Evolutionary conservation across 2,797 vertebrate species (phyloP).

Genomic region (Tokudaia tokunoshimensis): DNA sequence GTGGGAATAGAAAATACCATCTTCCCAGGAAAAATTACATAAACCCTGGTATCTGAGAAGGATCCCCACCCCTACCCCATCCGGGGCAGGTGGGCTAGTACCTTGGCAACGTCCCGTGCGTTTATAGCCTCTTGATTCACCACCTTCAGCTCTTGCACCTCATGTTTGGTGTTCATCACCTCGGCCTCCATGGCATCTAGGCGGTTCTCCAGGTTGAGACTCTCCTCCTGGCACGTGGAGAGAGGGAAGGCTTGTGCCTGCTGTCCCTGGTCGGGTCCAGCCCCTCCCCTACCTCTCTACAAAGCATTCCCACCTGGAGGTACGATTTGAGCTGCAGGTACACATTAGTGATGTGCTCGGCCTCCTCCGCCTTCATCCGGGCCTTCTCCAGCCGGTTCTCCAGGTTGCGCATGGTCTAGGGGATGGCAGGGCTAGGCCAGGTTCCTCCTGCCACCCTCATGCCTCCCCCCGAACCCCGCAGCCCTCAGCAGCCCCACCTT

Average conservation of each 20-base stretch:
- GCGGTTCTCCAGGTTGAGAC: constrained; percentile 89
- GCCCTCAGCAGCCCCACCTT: constrained; percentile 84
- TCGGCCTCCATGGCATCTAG: constrained; percentile 91
- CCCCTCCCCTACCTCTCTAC: not conserved
- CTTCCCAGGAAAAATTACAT: not conserved
- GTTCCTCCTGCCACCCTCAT: not conserved
- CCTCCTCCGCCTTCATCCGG: constrained; percentile 91
- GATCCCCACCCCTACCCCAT: not conserved
- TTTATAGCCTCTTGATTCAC: constrained; percentile 89
- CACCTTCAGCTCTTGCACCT: constrained; percentile 88
- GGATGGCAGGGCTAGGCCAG: not conserved
- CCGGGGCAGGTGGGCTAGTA: constrained; percentile 65
- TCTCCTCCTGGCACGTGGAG: constrained; percentile 89
- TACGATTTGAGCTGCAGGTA: constrained; percentile 92
- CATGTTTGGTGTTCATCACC: constrained; percentile 88
- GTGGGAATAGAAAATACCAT: not conserved
- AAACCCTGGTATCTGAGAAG: not conserved
- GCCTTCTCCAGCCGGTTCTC: constrained; percentile 94
- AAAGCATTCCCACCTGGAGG: constrained; percentile 88
- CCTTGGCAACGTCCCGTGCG: constrained; percentile 90
- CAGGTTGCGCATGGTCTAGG: constrained; percentile 89
- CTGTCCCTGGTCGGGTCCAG: not conserved
- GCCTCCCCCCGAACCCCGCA: too few species aligned
- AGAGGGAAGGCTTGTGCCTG: not conserved
- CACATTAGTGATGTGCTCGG: constrained; percentile 89